phyloP scores from a whole-genome alignment of 2,797 vertebrate species.

The Babyrousa celebensis region DNA sequence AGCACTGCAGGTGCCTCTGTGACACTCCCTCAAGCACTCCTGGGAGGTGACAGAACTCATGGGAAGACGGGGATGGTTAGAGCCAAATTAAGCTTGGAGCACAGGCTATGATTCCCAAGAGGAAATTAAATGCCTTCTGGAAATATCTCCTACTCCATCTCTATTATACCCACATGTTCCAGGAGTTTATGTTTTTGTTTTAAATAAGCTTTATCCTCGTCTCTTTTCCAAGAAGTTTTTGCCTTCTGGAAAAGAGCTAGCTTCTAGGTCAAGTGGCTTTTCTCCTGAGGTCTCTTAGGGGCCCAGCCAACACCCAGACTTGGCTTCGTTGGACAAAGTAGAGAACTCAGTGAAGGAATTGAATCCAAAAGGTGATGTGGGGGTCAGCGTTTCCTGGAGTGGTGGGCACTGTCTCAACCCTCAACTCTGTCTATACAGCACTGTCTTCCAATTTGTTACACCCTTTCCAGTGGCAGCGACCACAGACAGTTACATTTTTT shows the following conservation, averaged over 20 bases:
- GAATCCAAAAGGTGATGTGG: neutral
- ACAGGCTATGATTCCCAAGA: neutral
- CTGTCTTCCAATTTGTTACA: neutral
- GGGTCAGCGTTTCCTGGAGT: neutral
- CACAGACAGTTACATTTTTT: neutral
- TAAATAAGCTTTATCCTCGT: neutral
- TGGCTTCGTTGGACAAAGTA: neutral
- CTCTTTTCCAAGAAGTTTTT: neutral
- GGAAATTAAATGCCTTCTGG: neutral
- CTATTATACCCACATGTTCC: neutral
- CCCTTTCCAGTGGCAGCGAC: neutral
- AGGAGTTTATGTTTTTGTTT: constrained; percentile 9
- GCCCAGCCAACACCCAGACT: neutral
- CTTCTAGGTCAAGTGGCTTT: neutral
- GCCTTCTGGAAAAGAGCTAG: neutral
- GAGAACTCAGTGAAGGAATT: neutral
- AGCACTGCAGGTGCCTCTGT: neutral
- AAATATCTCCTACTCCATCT: neutral
- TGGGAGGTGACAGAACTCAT: neutral
- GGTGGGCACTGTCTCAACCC: neutral
- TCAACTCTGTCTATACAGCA: neutral
- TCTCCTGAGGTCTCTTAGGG: neutral
- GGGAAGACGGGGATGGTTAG: neutral
- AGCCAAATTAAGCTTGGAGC: neutral
- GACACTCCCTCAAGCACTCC: neutral